Percentiles rank a stretch among this genome's conserved stretches.
phyloP scores from a whole-genome alignment of 2,888 invertebrate species.

The Amphimallon solstitiale region DNA sequence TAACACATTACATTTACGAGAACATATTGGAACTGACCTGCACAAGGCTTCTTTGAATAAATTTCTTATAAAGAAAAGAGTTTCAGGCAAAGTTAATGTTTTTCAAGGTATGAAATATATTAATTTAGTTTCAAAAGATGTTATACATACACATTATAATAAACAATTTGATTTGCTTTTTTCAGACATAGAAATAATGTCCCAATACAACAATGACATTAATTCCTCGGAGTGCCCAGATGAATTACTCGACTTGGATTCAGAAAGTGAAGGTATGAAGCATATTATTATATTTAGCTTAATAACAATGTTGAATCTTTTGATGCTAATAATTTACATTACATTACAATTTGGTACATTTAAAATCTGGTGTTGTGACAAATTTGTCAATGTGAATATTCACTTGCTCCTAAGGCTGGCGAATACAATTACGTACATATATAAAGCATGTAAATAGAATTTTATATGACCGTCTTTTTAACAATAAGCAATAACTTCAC shows the following conservation, averaged over 20 bases:
- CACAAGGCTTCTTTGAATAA: background rate
- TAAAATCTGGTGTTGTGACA: too few species aligned
- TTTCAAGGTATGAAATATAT: constrained; percentile 1
- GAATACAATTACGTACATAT: too few species aligned
- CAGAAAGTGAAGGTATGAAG: constrained; percentile 5
- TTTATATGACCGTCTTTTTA: too few species aligned
- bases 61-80: background rate
- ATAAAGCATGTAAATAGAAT: too few species aligned
- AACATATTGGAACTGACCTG: background rate
- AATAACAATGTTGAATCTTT: too few species aligned
- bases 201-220: background rate
- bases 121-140: too few species aligned
- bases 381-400: too few species aligned
- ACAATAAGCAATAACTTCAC: too few species aligned
- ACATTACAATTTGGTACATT: too few species aligned
- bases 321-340: too few species aligned
- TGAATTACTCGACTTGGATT: background rate
- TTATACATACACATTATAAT: background rate
- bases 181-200: constrained; percentile 1
- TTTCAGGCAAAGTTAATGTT: background rate
- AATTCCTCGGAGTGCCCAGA: background rate
- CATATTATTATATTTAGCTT: too few species aligned
- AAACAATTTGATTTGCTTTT: background rate
- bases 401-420: too few species aligned
- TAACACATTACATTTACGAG: background rate